A percentile compares a stretch with the other conserved stretches of the same genome.
Evolutionary conservation across 2,888 invertebrate species (phyloP).

Genomic region (Pristionchus fissidentatus): DNA sequence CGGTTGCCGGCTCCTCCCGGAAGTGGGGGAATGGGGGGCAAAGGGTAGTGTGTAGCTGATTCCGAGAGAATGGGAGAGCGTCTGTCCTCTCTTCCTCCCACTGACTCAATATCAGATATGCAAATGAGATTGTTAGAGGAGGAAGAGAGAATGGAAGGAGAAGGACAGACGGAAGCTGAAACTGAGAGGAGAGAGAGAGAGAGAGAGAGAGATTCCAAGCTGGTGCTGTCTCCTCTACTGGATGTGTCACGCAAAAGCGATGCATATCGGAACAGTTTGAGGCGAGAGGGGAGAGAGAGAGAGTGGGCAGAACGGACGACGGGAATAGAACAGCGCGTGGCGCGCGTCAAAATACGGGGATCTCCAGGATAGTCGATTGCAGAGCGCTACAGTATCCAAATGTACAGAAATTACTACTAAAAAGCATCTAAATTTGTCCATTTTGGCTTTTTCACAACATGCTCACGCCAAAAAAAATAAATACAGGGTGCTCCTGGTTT

Average conservation of each 20-base stretch:
- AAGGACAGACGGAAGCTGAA: constrained; percentile 39
- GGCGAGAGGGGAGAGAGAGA: not conserved
- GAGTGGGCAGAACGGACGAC: constrained; percentile 3
- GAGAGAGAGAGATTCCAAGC: not conserved
- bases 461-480: too few species aligned
- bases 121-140: constrained; percentile 36
- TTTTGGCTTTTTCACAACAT: too few species aligned
- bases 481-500: too few species aligned
- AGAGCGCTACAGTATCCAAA: too few species aligned
- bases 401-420: too few species aligned
- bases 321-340: not conserved
- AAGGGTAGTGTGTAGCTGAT: not conserved
- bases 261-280: constrained; percentile 41
- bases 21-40: not conserved
- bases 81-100: not conserved
- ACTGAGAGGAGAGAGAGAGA: not conserved
- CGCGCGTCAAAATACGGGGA: too few species aligned
- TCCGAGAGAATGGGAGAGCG: not conserved
- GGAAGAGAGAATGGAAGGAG: constrained; percentile 4
- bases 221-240: not conserved
- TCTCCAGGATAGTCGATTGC: not conserved
- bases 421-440: too few species aligned
- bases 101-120: constrained; percentile 42
- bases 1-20: too few species aligned
- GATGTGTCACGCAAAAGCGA: constrained; percentile 38